Conservation (phyloP, 2,888 invertebrate genomes). For the Punctoribates punctum region DNA sequence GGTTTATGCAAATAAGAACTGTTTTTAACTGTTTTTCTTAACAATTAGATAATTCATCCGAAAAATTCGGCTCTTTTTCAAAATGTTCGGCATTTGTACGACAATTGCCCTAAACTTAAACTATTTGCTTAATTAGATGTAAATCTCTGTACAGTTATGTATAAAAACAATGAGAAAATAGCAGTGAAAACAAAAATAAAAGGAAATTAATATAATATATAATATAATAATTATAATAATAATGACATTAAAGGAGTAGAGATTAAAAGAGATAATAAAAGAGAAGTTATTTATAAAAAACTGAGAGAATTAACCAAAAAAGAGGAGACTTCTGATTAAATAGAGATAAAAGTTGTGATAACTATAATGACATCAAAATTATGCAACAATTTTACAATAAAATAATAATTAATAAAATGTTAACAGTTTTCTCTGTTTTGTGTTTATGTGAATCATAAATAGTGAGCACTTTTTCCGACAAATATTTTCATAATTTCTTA, state of each 20-base stretch:
- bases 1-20: constrained; percentile 15
- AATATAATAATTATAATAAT: constrained; percentile 27
- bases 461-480: constrained; percentile 16
- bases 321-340: not conserved
- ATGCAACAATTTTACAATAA: constrained; percentile 27
- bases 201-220: constrained; percentile 1
- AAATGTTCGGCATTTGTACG: too few relatives aligned
- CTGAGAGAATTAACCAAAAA: not conserved
- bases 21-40: not conserved
- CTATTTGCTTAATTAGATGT: constrained; percentile 13
- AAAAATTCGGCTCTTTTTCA: not conserved
- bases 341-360: not conserved
- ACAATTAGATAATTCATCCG: not conserved
- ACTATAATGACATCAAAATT: not conserved
- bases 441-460: constrained; percentile 27
- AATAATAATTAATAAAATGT: not conserved
- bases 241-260: constrained; percentile 15
- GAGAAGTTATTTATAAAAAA: constrained; percentile 24
- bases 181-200: constrained; percentile 14
- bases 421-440: not conserved
- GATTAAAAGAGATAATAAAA: constrained; percentile 3
- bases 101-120: too few relatives aligned
- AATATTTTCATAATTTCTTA: not conserved
- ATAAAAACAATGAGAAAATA: constrained; percentile 34
- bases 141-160: constrained; percentile 36